Evolutionary conservation across 2,113 vertebrate genomes (phyloP).

Genomic region (Pelodiscus sinensis): DNA sequence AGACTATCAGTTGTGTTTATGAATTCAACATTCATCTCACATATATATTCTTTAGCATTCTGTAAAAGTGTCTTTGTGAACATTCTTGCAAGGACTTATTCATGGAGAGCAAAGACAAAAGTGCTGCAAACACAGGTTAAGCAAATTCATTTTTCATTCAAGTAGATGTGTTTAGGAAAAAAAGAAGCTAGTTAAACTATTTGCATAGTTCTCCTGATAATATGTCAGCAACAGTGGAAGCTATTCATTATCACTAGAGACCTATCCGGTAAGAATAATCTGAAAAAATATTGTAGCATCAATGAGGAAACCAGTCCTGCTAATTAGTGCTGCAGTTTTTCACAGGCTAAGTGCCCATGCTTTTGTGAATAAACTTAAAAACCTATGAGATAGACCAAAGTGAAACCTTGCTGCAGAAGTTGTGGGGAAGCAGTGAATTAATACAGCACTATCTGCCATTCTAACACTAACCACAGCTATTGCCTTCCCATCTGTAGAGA

Average conservation of each 20-base stretch:
- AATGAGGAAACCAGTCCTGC: not conserved
- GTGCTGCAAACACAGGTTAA: not conserved
- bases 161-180: not conserved
- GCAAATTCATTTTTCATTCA: too few species aligned
- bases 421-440: not conserved
- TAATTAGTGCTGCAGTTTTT: not conserved
- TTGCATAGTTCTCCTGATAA: not conserved
- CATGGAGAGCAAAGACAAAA: not conserved
- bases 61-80: not conserved
- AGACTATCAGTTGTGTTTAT: not conserved
- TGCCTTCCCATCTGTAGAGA: not conserved
- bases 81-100: not conserved
- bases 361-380: not conserved
- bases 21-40: not conserved
- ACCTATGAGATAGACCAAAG: too few species aligned
- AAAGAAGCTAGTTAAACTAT: not conserved
- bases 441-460: not conserved
- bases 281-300: not conserved
- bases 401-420: not conserved
- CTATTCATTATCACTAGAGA: not conserved
- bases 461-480: not conserved
- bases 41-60: not conserved
- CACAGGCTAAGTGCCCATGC: not conserved
- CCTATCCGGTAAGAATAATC: not conserved
- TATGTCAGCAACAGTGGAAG: not conserved